These are phyloP conservation scores for Cybosia mesomella DNA, from an alignment of 2,888 invertebrate genomes.

Conservation along the genomic window DNA sequence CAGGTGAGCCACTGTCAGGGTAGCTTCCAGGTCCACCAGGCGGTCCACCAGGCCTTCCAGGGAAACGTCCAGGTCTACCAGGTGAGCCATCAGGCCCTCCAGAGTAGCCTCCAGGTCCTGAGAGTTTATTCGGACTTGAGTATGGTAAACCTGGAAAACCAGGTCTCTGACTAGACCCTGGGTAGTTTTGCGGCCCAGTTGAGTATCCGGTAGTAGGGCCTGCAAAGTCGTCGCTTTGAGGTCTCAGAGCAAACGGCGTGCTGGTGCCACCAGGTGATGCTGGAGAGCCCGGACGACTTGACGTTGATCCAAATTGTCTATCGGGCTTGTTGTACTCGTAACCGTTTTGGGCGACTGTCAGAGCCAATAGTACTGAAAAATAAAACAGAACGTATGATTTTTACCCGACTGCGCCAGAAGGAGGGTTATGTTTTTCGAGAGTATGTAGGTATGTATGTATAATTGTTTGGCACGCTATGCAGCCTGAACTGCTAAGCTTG, in stretches of 20 bases:
- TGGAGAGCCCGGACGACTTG: slow-evolving; percentile 61
- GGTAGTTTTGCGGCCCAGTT: slow-evolving; percentile 63
- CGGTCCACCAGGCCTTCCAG: slow-evolving; percentile 46
- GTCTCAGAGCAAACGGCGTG: slow-evolving; percentile 62
- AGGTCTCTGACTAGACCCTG: slow-evolving; percentile 52
- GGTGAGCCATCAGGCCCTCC: slow-evolving; percentile 29
- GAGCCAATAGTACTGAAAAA: slow-evolving; percentile 77
- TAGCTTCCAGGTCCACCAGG: slow-evolving; percentile 50
- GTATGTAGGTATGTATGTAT: too few species aligned
- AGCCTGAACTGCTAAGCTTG: too few species aligned
- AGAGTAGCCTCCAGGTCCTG: slow-evolving; percentile 33
- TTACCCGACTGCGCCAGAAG: too few species aligned
- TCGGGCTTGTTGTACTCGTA: slow-evolving; percentile 92
- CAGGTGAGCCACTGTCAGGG: slow-evolving; percentile 42
- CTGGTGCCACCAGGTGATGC: slow-evolving; percentile 54
- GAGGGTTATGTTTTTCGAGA: too few species aligned
- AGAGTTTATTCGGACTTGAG: slow-evolving; percentile 46
- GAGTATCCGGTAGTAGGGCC: slow-evolving; percentile 65
- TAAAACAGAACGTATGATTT: slow-evolving; percentile 26
- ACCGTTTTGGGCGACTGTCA: slow-evolving; percentile 87
- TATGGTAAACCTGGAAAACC: slow-evolving; percentile 49
- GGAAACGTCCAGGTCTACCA: neutral
- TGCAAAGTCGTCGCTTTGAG: slow-evolving; percentile 58
- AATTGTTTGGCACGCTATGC: too few species aligned
- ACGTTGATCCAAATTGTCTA: slow-evolving; percentile 83